phyloP scores from a whole-genome alignment of 2,888 invertebrate genomes.

The Hypomecis atomaria region DNA sequence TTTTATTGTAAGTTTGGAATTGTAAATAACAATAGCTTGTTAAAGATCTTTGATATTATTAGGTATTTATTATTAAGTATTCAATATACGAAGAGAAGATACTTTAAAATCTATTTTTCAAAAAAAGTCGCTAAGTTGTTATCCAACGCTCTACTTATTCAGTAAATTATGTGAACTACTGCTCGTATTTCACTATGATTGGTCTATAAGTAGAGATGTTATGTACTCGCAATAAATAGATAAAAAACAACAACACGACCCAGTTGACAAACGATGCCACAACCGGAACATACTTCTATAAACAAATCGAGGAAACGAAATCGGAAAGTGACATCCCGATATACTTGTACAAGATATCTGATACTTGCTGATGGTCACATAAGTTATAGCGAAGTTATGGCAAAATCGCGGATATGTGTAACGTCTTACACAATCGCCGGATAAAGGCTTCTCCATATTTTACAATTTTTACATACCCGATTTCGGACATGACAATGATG shows the following conservation, averaged over 20 bases:
- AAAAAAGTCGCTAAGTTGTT: no score
- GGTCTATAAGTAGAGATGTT: constrained; percentile 5
- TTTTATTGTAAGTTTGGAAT: no score
- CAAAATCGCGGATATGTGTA: constrained; percentile 5
- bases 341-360: constrained; percentile 1
- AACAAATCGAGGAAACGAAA: constrained; percentile 16
- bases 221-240: constrained; percentile 12
- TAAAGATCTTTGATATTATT: no score
- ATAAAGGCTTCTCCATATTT: constrained; percentile 5
- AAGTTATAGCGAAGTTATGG: constrained; percentile 9
- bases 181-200: no score
- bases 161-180: no score
- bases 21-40: no score
- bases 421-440: constrained; percentile 11
- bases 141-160: no score
- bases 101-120: no score
- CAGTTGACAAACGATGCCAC: constrained; percentile 21
- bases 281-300: constrained; percentile 4
- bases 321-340: constrained; percentile 14
- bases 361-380: constrained; percentile 6
- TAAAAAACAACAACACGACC: constrained; percentile 38
- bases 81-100: no score
- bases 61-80: no score
- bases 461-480: not conserved
- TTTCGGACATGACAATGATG: not conserved